Evolutionary conservation across 2,113 vertebrate species (phyloP).

Genomic region (Prochilodus magdalenae): DNA sequence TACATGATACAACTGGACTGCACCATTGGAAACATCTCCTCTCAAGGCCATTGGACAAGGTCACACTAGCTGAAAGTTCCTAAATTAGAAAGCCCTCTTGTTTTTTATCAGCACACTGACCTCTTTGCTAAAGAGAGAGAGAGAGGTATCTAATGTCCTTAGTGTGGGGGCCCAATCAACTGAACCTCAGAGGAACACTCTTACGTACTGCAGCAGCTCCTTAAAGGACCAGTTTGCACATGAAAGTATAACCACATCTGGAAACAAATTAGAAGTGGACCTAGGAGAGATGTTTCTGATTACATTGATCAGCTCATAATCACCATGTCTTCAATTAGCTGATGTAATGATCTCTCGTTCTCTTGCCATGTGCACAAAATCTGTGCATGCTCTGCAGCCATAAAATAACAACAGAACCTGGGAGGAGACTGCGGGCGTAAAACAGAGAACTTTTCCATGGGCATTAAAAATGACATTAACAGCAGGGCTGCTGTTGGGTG

Average conservation of each 20-base stretch:
- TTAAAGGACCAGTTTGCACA: slow-evolving; percentile 18
- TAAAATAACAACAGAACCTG: slow-evolving; percentile 31
- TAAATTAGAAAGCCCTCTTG: slow-evolving; percentile 69
- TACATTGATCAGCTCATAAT: slow-evolving; percentile 40
- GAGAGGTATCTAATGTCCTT: slow-evolving; percentile 41
- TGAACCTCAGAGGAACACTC: slow-evolving; percentile 22
- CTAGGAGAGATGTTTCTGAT: slow-evolving; percentile 47
- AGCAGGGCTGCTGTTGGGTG: slow-evolving; percentile 42
- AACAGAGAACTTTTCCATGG: slow-evolving; percentile 36
- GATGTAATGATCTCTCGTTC: slow-evolving; percentile 17
- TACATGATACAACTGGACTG: not conserved
- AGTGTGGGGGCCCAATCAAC: slow-evolving; percentile 30
- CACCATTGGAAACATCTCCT: slow-evolving; percentile 25
- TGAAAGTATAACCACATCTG: slow-evolving; percentile 36
- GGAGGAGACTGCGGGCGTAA: slow-evolving; percentile 9
- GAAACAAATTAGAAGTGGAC: slow-evolving; percentile 5
- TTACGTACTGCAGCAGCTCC: slow-evolving; percentile 34
- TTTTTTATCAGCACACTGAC: slow-evolving; percentile 68
- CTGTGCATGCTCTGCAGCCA: slow-evolving; percentile 21
- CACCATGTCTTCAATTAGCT: slow-evolving; percentile 31
- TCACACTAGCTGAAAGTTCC: slow-evolving; percentile 57
- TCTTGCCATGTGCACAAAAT: slow-evolving; percentile 17
- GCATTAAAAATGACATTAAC: slow-evolving; percentile 38
- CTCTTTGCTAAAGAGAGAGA: slow-evolving; percentile 53
- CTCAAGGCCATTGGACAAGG: slow-evolving; percentile 58